These are phyloP conservation scores for Smutsia gigantea DNA, from an alignment of 2,797 vertebrate species.

Conservation along the genomic window DNA sequence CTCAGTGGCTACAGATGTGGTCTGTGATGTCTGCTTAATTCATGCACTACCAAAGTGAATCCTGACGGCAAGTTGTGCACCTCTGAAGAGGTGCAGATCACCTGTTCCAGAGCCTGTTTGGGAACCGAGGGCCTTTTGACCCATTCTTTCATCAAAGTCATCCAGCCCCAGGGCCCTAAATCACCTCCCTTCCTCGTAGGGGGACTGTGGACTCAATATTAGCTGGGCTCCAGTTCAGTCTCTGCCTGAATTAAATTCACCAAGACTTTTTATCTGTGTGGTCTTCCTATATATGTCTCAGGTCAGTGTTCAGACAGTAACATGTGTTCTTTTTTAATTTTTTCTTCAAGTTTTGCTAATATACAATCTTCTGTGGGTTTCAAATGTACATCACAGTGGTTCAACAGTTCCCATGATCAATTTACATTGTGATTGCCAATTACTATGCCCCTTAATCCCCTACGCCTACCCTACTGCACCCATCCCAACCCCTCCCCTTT, in stretches of 20 bases:
- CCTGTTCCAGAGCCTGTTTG: too few species aligned
- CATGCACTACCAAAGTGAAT: rapidly evolving
- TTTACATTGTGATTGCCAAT: too few species aligned
- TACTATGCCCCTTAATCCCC: too few species aligned
- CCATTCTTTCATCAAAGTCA: not conserved
- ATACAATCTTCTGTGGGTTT: too few species aligned
- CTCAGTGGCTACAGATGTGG: rapidly evolving
- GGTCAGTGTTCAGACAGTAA: not conserved
- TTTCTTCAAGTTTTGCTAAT: too few species aligned
- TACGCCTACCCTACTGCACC: too few species aligned
- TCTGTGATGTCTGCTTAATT: not conserved
- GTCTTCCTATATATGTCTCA: not conserved
- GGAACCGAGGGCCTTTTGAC: not conserved
- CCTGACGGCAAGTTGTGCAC: rapidly evolving
- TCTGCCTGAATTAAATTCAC: not conserved
- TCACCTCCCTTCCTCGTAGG: not conserved
- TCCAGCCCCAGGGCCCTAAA: too few species aligned
- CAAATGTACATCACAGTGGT: too few species aligned
- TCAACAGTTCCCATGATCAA: too few species aligned
- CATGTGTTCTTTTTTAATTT: too few species aligned
- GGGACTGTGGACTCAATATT: not conserved
- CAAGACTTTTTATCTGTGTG: not conserved
- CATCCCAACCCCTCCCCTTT: too few species aligned
- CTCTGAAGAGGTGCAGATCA: rapidly evolving
- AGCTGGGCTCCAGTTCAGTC: not conserved